Evolutionary conservation across 2,113 vertebrate species (phyloP).

Genomic region (Martes martes): DNA sequence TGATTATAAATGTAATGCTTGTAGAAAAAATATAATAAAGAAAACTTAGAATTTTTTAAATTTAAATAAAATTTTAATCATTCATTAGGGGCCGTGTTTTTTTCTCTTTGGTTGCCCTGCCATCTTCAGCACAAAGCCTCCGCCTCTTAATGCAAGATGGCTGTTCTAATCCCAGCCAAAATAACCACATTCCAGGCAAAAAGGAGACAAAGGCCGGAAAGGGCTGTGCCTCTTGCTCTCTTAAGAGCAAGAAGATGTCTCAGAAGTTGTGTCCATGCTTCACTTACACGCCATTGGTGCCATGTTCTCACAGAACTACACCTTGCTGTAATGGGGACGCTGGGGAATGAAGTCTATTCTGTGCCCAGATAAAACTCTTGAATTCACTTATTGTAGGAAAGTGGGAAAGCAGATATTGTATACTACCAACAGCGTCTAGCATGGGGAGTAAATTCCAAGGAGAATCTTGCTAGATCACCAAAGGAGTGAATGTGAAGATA

Average conservation of each 20-base stretch:
- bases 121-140: neutral
- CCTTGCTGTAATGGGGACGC: neutral
- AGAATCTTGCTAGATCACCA: neutral
- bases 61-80: neutral
- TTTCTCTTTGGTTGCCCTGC: neutral
- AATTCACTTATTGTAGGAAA: neutral
- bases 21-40: neutral
- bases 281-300: neutral
- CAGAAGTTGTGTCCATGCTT: neutral
- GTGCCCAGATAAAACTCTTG: neutral
- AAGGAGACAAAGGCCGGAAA: neutral
- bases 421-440: neutral
- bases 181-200: neutral
- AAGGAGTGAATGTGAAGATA: neutral
- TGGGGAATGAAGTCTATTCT: neutral
- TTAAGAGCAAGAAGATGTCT: neutral
- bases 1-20: neutral
- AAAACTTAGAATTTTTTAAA: neutral
- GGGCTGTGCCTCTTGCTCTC: too few species aligned
- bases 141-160: neutral
- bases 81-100: neutral
- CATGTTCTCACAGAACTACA: too few species aligned
- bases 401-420: neutral
- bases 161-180: neutral
- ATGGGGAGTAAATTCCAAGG: neutral